Evolutionary conservation across 2,888 invertebrate species (phyloP).

Genomic region (Eupeodes latifasciatus): DNA sequence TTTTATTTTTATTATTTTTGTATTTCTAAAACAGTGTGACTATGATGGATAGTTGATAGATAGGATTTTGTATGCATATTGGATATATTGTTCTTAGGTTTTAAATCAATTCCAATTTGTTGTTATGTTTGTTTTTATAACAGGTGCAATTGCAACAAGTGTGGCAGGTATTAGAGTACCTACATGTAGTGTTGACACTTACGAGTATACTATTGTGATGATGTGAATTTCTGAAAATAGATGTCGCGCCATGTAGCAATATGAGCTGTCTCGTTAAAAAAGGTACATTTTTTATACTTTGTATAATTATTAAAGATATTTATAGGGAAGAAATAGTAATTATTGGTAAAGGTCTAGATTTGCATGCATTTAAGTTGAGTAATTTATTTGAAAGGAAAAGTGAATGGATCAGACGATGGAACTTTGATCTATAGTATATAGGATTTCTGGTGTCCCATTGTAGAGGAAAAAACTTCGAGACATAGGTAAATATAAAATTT

Average conservation of each 20-base stretch:
- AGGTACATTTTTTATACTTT: background rate
- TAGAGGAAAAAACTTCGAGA: too few species aligned
- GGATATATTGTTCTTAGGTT: background rate
- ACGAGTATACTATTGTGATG: background rate
- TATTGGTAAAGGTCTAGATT: slow-evolving; percentile 6
- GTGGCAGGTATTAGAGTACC: too few species aligned
- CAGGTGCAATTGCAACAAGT: slow-evolving; percentile 16
- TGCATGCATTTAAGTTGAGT: background rate
- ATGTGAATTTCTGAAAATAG: slow-evolving; percentile 21
- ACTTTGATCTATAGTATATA: background rate
- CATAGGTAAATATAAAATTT: too few species aligned
- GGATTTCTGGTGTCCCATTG: too few species aligned
- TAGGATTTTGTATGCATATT: background rate
- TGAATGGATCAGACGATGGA: slow-evolving; percentile 8
- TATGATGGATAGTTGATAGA: slow-evolving; percentile 7
- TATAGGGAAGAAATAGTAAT: background rate
- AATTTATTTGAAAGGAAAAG: slow-evolving; percentile 21
- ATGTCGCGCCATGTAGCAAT: slow-evolving; percentile 6
- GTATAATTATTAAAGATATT: background rate
- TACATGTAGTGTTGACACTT: background rate
- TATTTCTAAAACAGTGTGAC: background rate
- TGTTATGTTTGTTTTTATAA: background rate
- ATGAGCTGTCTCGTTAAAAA: slow-evolving; percentile 12
- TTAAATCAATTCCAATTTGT: slow-evolving; percentile 1
- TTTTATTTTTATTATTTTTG: background rate